phyloP scores from a whole-genome alignment of 2,888 invertebrate species.

The Eupithecia centaureata region DNA sequence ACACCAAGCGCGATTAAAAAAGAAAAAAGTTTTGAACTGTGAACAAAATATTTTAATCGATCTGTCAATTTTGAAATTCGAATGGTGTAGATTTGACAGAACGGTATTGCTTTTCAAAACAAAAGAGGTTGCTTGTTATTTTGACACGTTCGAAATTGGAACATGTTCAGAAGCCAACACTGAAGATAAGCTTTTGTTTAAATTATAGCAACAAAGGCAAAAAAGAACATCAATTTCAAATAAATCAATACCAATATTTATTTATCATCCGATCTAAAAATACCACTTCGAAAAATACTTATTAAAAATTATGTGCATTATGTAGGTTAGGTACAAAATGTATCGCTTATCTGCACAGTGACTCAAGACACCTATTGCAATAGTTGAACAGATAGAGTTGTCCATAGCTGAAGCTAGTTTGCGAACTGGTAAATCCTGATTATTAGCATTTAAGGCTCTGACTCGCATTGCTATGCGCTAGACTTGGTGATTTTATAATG shows the following conservation, averaged over 20 bases:
- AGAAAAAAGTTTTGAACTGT: conserved; percentile 19
- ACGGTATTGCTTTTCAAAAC: conserved; percentile 39
- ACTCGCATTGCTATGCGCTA: neutral
- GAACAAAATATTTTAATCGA: conserved; percentile 43
- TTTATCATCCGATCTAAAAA: neutral
- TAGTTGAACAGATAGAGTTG: conserved; percentile 3
- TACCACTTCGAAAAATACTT: too few species aligned
- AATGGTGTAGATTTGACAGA: conserved; percentile 41
- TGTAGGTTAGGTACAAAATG: conserved; percentile 1
- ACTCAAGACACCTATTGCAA: conserved; percentile 12
- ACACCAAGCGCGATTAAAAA: conserved; percentile 18
- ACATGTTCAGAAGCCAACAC: neutral
- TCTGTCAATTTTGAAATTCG: conserved; percentile 42
- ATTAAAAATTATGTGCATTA: neutral
- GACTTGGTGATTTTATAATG: neutral
- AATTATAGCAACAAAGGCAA: neutral
- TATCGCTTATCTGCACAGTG: conserved; percentile 6
- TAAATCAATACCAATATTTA: neutral
- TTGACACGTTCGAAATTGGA: conserved; percentile 28
- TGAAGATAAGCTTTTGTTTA: neutral
- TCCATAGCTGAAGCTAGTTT: conserved; percentile 1
- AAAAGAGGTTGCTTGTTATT: conserved; percentile 34
- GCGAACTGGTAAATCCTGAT: conserved; percentile 12
- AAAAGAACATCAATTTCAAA: neutral
- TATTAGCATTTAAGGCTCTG: conserved; percentile 8